A percentile compares a stretch with the other conserved stretches of the same genome.
Evolutionary conservation across 2,113 vertebrate genomes (phyloP).

Genomic region (Ploceus nigricollis): DNA sequence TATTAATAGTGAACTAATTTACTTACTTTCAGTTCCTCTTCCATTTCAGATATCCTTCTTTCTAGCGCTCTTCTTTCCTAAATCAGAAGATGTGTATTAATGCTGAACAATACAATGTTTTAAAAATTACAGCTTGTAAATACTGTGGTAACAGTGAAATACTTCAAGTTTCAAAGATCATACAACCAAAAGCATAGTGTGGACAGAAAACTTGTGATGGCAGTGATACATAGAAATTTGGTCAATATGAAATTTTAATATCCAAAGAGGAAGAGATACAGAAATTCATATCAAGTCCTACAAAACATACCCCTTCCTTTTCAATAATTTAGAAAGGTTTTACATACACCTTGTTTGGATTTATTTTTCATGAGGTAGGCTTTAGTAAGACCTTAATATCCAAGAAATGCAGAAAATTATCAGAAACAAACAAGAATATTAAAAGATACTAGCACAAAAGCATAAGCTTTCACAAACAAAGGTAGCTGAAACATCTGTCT

Average conservation of each 20-base stretch:
- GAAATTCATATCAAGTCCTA: slow-evolving; percentile 4
- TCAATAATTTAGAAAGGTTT: slow-evolving; percentile 7
- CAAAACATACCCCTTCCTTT: slow-evolving; percentile 21
- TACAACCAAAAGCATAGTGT: slow-evolving; percentile 75
- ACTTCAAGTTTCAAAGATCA: slow-evolving; percentile 59
- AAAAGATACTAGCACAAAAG: slow-evolving; percentile 57
- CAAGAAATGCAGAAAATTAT: slow-evolving; percentile 49
- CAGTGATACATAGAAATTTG: slow-evolving; percentile 64
- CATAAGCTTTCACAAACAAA: slow-evolving; percentile 13
- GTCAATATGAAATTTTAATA: background rate
- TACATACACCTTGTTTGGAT: background rate
- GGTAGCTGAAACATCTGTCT: slow-evolving; percentile 15
- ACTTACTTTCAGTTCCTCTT: slow-evolving; percentile 99
- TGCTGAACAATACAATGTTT: background rate
- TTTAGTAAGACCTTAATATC: background rate
- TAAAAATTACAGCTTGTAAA: slow-evolving; percentile 17
- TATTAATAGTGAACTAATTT: background rate
- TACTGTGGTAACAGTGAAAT: slow-evolving; percentile 66
- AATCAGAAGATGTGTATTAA: slow-evolving; percentile 52
- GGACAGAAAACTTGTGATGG: slow-evolving; percentile 70
- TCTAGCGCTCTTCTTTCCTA: slow-evolving; percentile 99
- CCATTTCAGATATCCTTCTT: slow-evolving; percentile 99
- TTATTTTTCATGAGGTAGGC: slow-evolving; percentile 8
- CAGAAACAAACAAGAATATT: slow-evolving; percentile 52
- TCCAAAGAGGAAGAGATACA: background rate